These are phyloP conservation scores for Cliona cf. orientalis DNA, from an alignment of 37 sponge, comb jelly and placozoan genomes.

Conservation along the genomic window DNA sequence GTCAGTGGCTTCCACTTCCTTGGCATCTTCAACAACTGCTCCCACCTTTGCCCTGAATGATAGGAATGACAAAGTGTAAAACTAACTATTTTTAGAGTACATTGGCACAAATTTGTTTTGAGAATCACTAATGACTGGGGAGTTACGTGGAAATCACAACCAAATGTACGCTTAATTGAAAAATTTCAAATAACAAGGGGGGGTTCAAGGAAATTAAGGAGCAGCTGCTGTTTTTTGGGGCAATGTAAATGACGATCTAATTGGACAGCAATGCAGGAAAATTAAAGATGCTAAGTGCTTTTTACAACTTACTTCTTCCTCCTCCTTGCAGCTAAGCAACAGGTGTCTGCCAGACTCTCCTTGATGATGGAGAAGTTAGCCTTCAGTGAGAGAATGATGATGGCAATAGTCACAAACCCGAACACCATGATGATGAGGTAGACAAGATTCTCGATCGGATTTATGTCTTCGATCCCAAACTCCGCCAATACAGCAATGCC, in stretches of 20 bases:
- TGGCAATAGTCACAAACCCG: conserved; percentile 22
- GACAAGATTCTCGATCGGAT: conserved; percentile 49
- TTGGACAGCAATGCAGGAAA: background rate
- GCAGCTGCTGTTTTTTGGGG: too few relatives aligned
- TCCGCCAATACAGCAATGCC: conserved; percentile 19
- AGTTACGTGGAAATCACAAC: too few relatives aligned
- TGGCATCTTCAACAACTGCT: background rate
- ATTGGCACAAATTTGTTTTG: too few relatives aligned
- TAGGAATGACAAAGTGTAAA: too few relatives aligned
- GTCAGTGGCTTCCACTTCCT: background rate
- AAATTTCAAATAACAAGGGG: too few relatives aligned
- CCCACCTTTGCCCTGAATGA: background rate
- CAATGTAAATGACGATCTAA: background rate
- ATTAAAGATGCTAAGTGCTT: background rate
- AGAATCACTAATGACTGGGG: too few relatives aligned
- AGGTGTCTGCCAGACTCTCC: conserved; percentile 24
- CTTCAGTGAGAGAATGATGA: conserved; percentile 31
- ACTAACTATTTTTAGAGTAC: too few relatives aligned
- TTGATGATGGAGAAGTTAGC: conserved; percentile 19
- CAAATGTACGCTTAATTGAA: too few relatives aligned
- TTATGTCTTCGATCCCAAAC: conserved; percentile 57
- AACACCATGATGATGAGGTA: conserved; percentile 47
- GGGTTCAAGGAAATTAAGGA: too few relatives aligned
- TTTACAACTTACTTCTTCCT: conserved; percentile 12
- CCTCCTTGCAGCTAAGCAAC: background rate